Conservation (phyloP, 2,888 invertebrate species). For the Incurvaria masculella region DNA sequence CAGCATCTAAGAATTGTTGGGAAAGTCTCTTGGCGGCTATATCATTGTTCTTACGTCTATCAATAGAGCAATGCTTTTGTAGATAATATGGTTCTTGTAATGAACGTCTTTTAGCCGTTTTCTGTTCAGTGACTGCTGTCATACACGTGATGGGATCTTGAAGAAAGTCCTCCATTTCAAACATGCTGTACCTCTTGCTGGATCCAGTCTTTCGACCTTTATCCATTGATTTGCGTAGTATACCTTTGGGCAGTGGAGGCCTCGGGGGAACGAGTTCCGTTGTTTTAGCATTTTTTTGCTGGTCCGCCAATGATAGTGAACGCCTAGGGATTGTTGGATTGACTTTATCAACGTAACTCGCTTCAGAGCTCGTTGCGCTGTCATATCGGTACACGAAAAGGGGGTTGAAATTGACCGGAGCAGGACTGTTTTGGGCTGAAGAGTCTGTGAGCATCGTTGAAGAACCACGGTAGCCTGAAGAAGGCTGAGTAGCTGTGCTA, state of each 20-base stretch:
- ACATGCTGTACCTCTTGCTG: conserved; percentile 76
- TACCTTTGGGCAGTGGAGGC: conserved; percentile 70
- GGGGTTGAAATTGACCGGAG: conserved; percentile 62
- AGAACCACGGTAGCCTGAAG: conserved; percentile 83
- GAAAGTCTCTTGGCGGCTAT: conserved; percentile 49
- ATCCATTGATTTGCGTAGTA: conserved; percentile 62
- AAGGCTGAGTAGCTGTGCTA: conserved; percentile 74
- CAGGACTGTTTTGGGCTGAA: conserved; percentile 66
- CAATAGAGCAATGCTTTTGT: conserved; percentile 49
- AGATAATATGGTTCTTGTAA: conserved; percentile 70
- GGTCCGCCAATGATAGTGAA: conserved; percentile 61
- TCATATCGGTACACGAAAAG: conserved; percentile 82
- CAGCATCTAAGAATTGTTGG: conserved; percentile 51
- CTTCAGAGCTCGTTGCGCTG: conserved; percentile 69
- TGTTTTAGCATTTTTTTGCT: conserved; percentile 39
- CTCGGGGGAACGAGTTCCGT: conserved; percentile 63
- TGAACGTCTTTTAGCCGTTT: conserved; percentile 66
- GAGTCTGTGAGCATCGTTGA: conserved; percentile 80
- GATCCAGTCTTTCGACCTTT: conserved; percentile 48
- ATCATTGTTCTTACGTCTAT: conserved; percentile 49
- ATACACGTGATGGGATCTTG: conserved; percentile 47
- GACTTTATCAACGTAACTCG: conserved; percentile 62
- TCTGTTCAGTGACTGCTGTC: conserved; percentile 47
- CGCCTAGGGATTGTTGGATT: conserved; percentile 64
- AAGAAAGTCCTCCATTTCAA: conserved; percentile 64